Evolutionary conservation across 2,113 vertebrate species (phyloP), one percentile per base, ranked within the genome.

Genomic region (Ondatra zibethicus): DNA sequence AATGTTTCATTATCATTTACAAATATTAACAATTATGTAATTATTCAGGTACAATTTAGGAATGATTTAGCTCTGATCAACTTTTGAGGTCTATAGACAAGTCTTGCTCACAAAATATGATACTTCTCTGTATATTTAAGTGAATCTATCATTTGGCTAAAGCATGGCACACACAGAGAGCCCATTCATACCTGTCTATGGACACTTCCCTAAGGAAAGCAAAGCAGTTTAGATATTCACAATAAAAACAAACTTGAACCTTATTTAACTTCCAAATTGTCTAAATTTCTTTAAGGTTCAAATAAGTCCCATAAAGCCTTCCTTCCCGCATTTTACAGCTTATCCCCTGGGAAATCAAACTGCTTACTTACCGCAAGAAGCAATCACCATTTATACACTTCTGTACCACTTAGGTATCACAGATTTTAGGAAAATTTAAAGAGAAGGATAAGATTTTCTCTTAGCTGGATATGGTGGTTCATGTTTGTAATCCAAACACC

Each of bases 261-360:
- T 76, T 91, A 93, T 98, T 97, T 97, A 96, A 97, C 96, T 94
- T 96, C 47, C 96, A 98, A 97, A 97, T 89, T 61, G 93, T 94
- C 91, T 94, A 94, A 87, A 97, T 97, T 97, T 96, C 86, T 96
- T 93, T 80, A 97, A 97, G 92, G 42, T 68, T 96, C 89, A 91
- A 96, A 91, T 96, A 96, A 97, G 95, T 97, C 96, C 90, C 93
- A 92, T 70, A 93, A 93, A 94, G 90, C 81, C 76, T 93, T 96
- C 88, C 88, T 95, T 81, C 31, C 55, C 65, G 7, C 39, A 36
- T 52, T 96, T 88, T 11, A 66, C 88, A 73, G 91, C n/a, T n/a
- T 89, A 19, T 78, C 94, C 91, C 95, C n/a, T 95, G 91, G 96
- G 96, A 98, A 98, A 96, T 97, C 86, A 97, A 94, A 88, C 63